A percentile compares a stretch with the other conserved stretches of the same genome.
These are phyloP conservation scores for Drosophila obscura DNA, from an alignment of 1,140 invertebrate genomes.

Conservation along the genomic window DNA sequence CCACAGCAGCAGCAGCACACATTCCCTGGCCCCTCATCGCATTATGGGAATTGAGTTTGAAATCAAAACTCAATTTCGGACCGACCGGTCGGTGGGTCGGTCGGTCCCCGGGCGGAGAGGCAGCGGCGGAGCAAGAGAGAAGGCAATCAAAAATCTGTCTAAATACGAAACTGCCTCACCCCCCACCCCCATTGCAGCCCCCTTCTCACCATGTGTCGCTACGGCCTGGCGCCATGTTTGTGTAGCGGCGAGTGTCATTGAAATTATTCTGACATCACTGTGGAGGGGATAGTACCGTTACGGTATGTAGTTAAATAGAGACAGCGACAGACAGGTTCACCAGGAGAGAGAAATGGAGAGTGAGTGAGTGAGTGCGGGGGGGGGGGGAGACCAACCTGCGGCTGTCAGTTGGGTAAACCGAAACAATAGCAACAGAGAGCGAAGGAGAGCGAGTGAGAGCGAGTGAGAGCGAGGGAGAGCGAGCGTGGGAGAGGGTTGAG, in stretches of 20 bases:
- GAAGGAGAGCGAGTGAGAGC: neutral
- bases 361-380: neutral
- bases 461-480: neutral
- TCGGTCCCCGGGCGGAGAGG: neutral
- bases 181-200: neutral
- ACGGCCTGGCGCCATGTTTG: constrained; percentile 27
- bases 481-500: neutral
- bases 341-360: too few species aligned
- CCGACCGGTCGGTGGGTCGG: neutral
- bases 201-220: neutral
- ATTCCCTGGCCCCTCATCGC: constrained; percentile 5
- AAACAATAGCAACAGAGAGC: constrained; percentile 32
- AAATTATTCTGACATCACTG: constrained; percentile 78
- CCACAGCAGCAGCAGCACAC: too few species aligned
- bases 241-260: constrained; percentile 56
- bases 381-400: constrained; percentile 46
- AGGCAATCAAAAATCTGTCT: constrained; percentile 74
- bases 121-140: constrained; percentile 6
- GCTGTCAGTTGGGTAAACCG: constrained; percentile 59
- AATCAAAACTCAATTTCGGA: constrained; percentile 77
- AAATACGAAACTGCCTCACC: constrained; percentile 37
- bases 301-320: constrained; percentile 43
- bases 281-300: neutral
- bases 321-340: too few species aligned
- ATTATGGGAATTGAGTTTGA: constrained; percentile 75